A percentile compares a stretch with the other conserved stretches of the same genome.
These are phyloP conservation scores for Tachypleus tridentatus DNA, from an alignment of 1,140 invertebrate genomes.

Conservation along the genomic window DNA sequence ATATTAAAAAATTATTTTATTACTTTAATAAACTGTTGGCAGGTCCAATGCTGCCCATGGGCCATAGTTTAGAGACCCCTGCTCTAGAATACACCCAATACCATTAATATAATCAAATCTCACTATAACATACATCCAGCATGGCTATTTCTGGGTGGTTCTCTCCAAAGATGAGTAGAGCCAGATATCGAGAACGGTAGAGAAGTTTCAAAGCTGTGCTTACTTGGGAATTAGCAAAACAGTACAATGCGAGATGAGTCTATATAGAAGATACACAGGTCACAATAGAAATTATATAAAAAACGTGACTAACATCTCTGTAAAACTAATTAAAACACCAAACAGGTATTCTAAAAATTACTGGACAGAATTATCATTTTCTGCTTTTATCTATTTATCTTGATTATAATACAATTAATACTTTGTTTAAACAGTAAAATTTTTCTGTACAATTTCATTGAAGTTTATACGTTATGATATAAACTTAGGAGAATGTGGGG, in stretches of 20 bases:
- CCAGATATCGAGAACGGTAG: constrained; percentile 85
- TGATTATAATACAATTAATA: too few relatives aligned
- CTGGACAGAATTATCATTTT: neutral
- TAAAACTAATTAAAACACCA: constrained; percentile 6
- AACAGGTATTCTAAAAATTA: neutral
- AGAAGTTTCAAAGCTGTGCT: constrained; percentile 81
- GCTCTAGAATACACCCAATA: too few relatives aligned
- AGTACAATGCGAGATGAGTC: neutral
- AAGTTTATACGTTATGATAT: too few relatives aligned
- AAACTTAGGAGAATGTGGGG: too few relatives aligned
- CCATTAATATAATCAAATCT: neutral
- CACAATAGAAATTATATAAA: constrained; percentile 10
- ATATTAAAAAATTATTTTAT: too few relatives aligned
- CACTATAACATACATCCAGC: constrained; percentile 50
- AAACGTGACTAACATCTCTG: constrained; percentile 7
- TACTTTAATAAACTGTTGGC: too few relatives aligned
- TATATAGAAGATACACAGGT: constrained; percentile 13
- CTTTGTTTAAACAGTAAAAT: too few relatives aligned
- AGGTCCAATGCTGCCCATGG: too few relatives aligned
- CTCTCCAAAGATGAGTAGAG: constrained; percentile 80
- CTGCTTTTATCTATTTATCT: too few relatives aligned
- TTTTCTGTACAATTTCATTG: too few relatives aligned
- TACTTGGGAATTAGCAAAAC: constrained; percentile 57
- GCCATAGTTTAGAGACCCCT: too few relatives aligned
- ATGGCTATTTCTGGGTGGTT: constrained; percentile 93